Evolutionary conservation across 2,113 vertebrate genomes (phyloP).

Genomic region (Neofelis nebulosa): DNA sequence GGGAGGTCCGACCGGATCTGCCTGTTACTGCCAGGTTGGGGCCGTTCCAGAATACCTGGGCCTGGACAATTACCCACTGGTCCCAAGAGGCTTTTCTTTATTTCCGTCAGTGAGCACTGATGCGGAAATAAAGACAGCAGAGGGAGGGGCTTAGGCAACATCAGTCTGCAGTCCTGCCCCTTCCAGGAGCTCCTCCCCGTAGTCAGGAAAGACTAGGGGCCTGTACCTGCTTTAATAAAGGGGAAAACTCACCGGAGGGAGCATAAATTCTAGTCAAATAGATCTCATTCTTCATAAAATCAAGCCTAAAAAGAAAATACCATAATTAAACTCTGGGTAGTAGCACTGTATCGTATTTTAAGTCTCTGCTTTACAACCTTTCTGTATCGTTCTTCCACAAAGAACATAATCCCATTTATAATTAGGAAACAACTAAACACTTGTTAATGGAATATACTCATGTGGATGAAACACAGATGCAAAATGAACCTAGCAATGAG

Average conservation of each 20-base stretch:
- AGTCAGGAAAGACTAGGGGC: rapidly evolving
- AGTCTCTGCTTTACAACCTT: background rate
- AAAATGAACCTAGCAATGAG: background rate
- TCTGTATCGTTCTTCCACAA: background rate
- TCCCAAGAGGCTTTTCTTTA: background rate
- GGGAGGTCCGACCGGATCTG: background rate
- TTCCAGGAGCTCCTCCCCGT: background rate
- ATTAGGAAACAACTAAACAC: background rate
- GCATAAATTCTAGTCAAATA: background rate
- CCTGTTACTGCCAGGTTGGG: background rate
- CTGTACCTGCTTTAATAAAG: background rate
- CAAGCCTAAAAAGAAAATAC: background rate
- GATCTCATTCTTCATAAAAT: background rate
- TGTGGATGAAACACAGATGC: background rate
- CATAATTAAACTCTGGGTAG: background rate
- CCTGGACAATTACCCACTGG: background rate
- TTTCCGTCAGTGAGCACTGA: background rate
- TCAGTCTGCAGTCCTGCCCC: background rate
- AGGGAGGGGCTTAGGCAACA: rapidly evolving
- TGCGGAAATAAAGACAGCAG: background rate
- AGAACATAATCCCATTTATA: background rate
- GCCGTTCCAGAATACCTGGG: background rate
- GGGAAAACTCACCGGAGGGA: background rate
- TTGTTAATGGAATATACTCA: background rate
- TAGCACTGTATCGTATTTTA: background rate